Base-by-base conservation (phyloP, 2,113 vertebrate genomes). In the Salvelinus namaycush region DNA sequence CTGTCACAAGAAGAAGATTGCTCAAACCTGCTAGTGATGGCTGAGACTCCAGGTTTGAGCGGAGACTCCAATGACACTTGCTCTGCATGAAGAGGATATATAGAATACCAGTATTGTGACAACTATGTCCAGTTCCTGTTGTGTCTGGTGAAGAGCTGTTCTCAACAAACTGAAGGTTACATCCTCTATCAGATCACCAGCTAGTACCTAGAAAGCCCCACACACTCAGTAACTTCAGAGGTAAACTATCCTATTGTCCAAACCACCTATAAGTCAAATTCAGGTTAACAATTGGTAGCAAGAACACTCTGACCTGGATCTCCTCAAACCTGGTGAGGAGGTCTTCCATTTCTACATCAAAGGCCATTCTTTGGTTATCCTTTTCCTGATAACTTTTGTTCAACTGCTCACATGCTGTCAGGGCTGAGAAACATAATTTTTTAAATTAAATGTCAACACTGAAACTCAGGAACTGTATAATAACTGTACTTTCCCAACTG, bases 321-420 rank as follows among this genome's bases (percentile, higher is more conserved):
- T 73, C 68, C 18, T 68, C 29, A 62, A 68, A 80, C 26, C 12
- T 68, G 29, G 18, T 4, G 1, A 16, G 68, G 22, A 71, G 73
- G 29, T 75, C 68, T 67, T 59, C 59, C 8, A 48, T 72, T 44
- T 80, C 51, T 18, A 64, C 7, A 14, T 73, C 69, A 69, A 76
- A 68, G 8, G 64, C 49, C 26, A 64, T 72, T 69, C 34, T 66
- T 64, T 68, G 22, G 11, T 24, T 34, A 18, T 80, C 54, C 48
- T 60, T 76, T 22, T 80, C 70, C 26, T 72, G 49, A 2, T 66
- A 5, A 65, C 31, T 18, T 66, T 74, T 74, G 20, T 64, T 65
- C 39, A 74, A 16, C 62, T 65, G 8, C 13, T 44, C 34, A 44
- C 34, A 7, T 31, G 26, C 54, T 48, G 22, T 62, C 51, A 49